Base-by-base conservation (phyloP, 1,140 invertebrate genomes). In the Caenorhabditis latens region DNA sequence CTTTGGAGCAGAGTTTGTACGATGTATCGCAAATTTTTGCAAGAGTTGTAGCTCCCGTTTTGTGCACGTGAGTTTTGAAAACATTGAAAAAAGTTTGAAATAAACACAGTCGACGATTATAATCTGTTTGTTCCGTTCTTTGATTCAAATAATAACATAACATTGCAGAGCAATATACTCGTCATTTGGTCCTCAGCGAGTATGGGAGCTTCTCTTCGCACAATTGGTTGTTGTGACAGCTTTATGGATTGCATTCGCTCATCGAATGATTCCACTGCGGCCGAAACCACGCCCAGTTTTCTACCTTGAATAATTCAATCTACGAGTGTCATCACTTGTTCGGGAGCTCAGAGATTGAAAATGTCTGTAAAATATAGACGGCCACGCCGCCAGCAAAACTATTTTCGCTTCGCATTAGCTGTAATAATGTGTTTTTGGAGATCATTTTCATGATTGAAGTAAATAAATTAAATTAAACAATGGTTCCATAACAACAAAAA, bases 251-350 rank as follows among this genome's bases (percentile, higher is more conserved):
- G 65, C 65, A 11, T 71, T 71, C 19, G 65, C 65, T 9, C 21
- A 71, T 71, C 65, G 65, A 71, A 71, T 71, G 65, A 71, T 71
- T n/a, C 65, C 65, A 46, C 65, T 71, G 4, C 65, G 65, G 5
- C 65, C 65, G 40, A 71, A 71, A 46, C 65, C 65, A 4, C 65
- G 65, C 16, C 65, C 65, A n/a, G 65, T 71, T 16, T 71, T 71
- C 42, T 71, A 71, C n/a, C 42, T 71, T 16, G 65, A 71, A 24
- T 71, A 71, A 46, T 71, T 43, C 24, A 24, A 63, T 63, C 61
- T 21, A 2, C 50, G 57, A n/a, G 3, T 8, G 9, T 6, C n/a
- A 43, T 42, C 14, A 71, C 4, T 8, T 14, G 6, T 58, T 58
- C 3, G 14, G 32, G 40, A 40, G 32, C 16, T 46, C 46, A 14